A percentile compares a stretch with the other conserved stretches of the same genome.
These are phyloP conservation scores for Eulimnadia texana DNA, from an alignment of 1,140 invertebrate species.

Conservation along the genomic window DNA sequence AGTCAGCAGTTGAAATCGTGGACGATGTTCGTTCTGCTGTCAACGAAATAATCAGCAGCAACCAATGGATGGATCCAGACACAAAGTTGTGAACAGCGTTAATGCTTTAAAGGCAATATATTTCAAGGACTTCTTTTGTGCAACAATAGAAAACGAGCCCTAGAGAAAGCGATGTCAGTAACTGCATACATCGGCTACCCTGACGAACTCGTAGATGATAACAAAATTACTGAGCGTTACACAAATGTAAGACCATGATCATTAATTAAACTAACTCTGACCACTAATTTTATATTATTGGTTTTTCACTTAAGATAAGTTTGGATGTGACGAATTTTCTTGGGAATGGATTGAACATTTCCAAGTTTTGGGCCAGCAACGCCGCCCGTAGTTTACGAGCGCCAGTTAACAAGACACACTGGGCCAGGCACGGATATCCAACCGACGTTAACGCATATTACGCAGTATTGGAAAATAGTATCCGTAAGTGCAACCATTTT, in stretches of 20 bases:
- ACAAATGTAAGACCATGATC: constrained; percentile 37
- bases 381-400: constrained; percentile 57
- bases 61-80: constrained; percentile 68
- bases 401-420: constrained; percentile 67
- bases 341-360: constrained; percentile 55
- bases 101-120: neutral
- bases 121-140: neutral
- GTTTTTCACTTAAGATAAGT: constrained; percentile 39
- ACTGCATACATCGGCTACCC: constrained; percentile 65
- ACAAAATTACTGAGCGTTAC: constrained; percentile 61
- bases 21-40: constrained; percentile 60
- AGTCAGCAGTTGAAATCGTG: constrained; percentile 59
- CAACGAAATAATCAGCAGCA: constrained; percentile 45
- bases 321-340: constrained; percentile 51
- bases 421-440: constrained; percentile 57
- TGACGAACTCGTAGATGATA: constrained; percentile 57
- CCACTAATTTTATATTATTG: neutral
- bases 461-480: constrained; percentile 65
- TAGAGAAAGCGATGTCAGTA: constrained; percentile 58
- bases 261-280: neutral
- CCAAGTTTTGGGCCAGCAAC: constrained; percentile 56
- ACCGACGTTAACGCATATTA: constrained; percentile 73
- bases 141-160: constrained; percentile 38
- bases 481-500: constrained; percentile 51
- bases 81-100: constrained; percentile 45